A percentile compares a stretch with the other conserved stretches of the same genome.
Evolutionary conservation across 2,888 invertebrate genomes (phyloP).

Genomic region (Odontocerum albicorne): DNA sequence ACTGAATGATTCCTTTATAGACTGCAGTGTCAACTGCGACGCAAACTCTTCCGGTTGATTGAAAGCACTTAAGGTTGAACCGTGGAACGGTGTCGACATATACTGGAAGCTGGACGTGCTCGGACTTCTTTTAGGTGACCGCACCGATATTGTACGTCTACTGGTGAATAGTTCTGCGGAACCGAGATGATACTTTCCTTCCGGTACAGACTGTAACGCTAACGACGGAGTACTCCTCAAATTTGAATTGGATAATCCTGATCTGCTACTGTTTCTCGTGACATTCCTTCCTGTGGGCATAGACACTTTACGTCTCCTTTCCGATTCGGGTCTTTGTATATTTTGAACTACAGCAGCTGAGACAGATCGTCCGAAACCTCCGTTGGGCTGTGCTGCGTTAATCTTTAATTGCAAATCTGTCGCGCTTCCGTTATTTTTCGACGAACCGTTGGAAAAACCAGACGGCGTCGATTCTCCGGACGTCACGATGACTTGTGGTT

Average conservation of each 20-base stretch:
- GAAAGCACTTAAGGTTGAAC: conserved; percentile 76
- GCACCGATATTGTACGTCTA: conserved; percentile 44
- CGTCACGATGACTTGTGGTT: conserved; percentile 41
- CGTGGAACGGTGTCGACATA: conserved; percentile 83
- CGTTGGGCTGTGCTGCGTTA: conserved; percentile 32
- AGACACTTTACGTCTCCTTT: conserved; percentile 47
- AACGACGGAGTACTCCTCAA: conserved; percentile 65
- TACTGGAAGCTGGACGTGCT: conserved; percentile 84
- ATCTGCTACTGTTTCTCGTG: conserved; percentile 32
- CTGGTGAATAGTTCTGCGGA: conserved; percentile 26
- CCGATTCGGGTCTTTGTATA: conserved; percentile 41
- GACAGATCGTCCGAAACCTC: conserved; percentile 65
- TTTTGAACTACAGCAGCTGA: conserved; percentile 71
- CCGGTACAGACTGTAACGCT: conserved; percentile 69
- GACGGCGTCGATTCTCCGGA: conserved; percentile 27
- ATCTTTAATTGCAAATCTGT: background rate
- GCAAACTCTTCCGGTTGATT: conserved; percentile 78
- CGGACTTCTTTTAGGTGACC: conserved; percentile 67
- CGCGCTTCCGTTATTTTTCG: conserved; percentile 36
- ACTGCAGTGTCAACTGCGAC: conserved; percentile 74
- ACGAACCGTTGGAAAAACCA: conserved; percentile 10
- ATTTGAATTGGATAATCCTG: conserved; percentile 52
- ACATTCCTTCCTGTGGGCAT: conserved; percentile 42
- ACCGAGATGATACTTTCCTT: conserved; percentile 46
- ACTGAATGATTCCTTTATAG: conserved; percentile 61